Conservation (phyloP, 2,888 invertebrate genomes). For the Vandiemenella viatica region DNA sequence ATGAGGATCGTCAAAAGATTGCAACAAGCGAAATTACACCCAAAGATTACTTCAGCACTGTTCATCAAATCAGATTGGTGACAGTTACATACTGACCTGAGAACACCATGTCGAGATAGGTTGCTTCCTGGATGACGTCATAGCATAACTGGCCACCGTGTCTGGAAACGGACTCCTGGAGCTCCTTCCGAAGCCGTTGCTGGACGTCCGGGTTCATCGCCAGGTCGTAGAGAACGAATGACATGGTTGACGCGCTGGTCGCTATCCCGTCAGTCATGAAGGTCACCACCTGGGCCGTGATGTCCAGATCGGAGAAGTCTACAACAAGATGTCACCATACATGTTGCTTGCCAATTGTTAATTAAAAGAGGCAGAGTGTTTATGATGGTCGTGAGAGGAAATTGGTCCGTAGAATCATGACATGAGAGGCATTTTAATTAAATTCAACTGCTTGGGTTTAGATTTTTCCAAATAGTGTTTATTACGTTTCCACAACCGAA, state of each 20-base stretch:
- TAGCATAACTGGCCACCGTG: background rate
- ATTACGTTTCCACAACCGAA: too few relatives aligned
- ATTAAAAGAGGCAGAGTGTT: too few relatives aligned
- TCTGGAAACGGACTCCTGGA: background rate
- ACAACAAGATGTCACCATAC: background rate
- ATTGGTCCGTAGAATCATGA: too few relatives aligned
- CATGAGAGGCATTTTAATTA: too few relatives aligned
- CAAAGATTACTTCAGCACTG: too few relatives aligned
- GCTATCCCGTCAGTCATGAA: conserved; percentile 1
- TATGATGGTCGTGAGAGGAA: too few relatives aligned
- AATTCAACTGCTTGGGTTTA: too few relatives aligned
- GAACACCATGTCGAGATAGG: background rate
- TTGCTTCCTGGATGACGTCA: background rate
- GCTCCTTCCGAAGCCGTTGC: background rate
- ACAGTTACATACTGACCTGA: background rate
- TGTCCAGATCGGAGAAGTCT: background rate
- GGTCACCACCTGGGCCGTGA: background rate
- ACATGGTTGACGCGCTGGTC: background rate
- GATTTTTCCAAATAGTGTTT: too few relatives aligned
- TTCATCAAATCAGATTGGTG: background rate
- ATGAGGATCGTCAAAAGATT: too few relatives aligned
- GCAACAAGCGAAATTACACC: too few relatives aligned
- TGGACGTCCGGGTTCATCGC: background rate
- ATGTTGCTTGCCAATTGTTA: background rate
- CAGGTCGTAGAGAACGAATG: background rate